Evolutionary conservation across 2,113 vertebrate species (phyloP), one percentile per base, ranked within the genome.

Genomic region (Vulpes ferrilata): DNA sequence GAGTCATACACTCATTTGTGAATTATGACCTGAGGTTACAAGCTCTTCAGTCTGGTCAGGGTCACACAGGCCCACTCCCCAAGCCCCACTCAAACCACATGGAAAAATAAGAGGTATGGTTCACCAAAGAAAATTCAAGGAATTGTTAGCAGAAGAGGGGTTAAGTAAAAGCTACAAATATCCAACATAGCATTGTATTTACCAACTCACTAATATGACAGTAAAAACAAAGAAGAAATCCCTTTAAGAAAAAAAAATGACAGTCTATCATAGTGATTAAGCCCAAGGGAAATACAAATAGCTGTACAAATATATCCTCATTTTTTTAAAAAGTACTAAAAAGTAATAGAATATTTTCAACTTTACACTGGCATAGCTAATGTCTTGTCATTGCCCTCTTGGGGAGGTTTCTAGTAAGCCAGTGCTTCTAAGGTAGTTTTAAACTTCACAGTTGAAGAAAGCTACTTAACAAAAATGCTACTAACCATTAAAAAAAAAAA

Each of bases 11-110:
- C 20, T 85, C n/a, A 51, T 84, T 92, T 8, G 11, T 76, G 25
- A 82, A 55, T 73, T 16, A 55, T 23, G 27, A 23, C 51, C 3
- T 5, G 30, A 30, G 7, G 2, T 11, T 80, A 55, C 22, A 7
- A 0, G 43, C n/a, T 38, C 22, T 80, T 78, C 32, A 5, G 15
- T 73, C 48, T 53, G 35, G 11, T n/a, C 64, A 35, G 12, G 11
- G 13, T 59, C 59, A 85, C 0, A 1, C 0, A 1, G 8, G 13
- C 0, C 23, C 57, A n/a, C 13, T 60, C n/a, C 32, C 35, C 88
- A 25, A 95, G 23, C 32, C n/a, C 30, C 7, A 53, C 1, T 10
- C 25, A 74, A 43, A 17, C 30, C 7, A 19, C 11, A 9, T 60
- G 11, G 53, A 32, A 78, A 82, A 83, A 19, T 62, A 48, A 95